These are phyloP conservation scores for Drosophila suboccidentalis DNA, from an alignment of 2,888 invertebrate genomes.

Conservation along the genomic window DNA sequence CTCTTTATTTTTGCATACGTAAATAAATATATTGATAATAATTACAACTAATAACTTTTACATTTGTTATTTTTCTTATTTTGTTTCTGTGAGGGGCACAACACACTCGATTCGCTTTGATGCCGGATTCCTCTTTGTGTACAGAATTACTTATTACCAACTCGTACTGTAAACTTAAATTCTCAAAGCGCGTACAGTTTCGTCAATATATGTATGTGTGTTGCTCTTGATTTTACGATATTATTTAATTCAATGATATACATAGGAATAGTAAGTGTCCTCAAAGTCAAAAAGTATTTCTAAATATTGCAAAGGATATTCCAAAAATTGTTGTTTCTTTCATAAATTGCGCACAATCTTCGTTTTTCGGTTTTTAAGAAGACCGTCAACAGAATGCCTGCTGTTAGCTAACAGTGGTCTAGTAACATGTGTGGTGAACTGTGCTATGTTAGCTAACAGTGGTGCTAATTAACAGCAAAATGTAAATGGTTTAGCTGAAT, in stretches of 20 bases:
- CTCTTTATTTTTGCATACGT: constrained; percentile 77
- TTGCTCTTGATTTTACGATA: constrained; percentile 42
- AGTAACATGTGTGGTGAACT: constrained; percentile 60
- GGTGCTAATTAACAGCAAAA: constrained; percentile 41
- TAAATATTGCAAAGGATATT: constrained; percentile 17
- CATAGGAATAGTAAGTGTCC: constrained; percentile 14
- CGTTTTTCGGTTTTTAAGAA: constrained; percentile 1
- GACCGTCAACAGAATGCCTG: constrained; percentile 15
- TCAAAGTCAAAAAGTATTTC: constrained; percentile 25
- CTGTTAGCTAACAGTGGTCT: constrained; percentile 44
- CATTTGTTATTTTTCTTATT: constrained; percentile 40
- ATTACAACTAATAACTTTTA: constrained; percentile 76
- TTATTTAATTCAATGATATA: constrained; percentile 40
- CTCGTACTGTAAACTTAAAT: constrained; percentile 43
- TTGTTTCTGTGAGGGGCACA: constrained; percentile 23
- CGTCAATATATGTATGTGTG: constrained; percentile 43
- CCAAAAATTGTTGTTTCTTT: constrained; percentile 10
- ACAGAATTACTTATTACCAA: constrained; percentile 43
- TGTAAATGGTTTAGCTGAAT: constrained; percentile 20
- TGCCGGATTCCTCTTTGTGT: constrained; percentile 41
- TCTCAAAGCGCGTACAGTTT: constrained; percentile 52
- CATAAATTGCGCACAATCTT: constrained; percentile 2
- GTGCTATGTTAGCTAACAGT: constrained; percentile 46
- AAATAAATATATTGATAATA: constrained; percentile 77
- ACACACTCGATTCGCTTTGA: constrained; percentile 26